Conservation (phyloP, 1,140 invertebrate species). For the Drosophila chauvacae region DNA sequence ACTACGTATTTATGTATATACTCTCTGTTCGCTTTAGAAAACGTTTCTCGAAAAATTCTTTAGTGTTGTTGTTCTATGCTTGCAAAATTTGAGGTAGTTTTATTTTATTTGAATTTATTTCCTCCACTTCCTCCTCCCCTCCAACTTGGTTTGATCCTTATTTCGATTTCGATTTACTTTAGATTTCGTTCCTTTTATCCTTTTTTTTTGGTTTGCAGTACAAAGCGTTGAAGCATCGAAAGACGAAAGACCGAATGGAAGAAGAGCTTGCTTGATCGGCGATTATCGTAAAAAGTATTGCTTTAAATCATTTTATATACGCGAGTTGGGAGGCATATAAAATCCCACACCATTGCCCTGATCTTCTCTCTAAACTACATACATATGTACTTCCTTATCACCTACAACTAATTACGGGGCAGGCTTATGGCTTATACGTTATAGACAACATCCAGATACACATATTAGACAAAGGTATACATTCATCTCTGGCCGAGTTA, state of each 20-base stretch:
- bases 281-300: constrained; percentile 71
- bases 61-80: constrained; percentile 57
- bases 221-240: constrained; percentile 63
- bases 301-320: constrained; percentile 53
- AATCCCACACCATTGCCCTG: neutral
- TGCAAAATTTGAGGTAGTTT: constrained; percentile 73
- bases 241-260: constrained; percentile 41
- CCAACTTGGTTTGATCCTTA: constrained; percentile 54
- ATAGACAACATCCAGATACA: constrained; percentile 52
- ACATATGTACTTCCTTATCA: constrained; percentile 32
- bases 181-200: neutral
- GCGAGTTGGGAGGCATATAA: constrained; percentile 8
- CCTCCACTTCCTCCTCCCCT: constrained; percentile 20
- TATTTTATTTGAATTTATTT: constrained; percentile 64
- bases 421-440: constrained; percentile 6
- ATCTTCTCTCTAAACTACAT: constrained; percentile 8
- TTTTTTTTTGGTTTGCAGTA: constrained; percentile 17
- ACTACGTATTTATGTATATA: constrained; percentile 19
- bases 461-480: constrained; percentile 29
- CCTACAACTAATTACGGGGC: constrained; percentile 55
- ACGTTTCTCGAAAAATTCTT: constrained; percentile 78
- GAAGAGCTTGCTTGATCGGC: constrained; percentile 47
- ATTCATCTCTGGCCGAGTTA: neutral
- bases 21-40: constrained; percentile 71
- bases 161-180: constrained; percentile 38